A percentile compares a stretch with the other conserved stretches of the same genome.
These are phyloP conservation scores for Gopherus flavomarginatus DNA, from an alignment of 2,113 vertebrate species.

Conservation along the genomic window DNA sequence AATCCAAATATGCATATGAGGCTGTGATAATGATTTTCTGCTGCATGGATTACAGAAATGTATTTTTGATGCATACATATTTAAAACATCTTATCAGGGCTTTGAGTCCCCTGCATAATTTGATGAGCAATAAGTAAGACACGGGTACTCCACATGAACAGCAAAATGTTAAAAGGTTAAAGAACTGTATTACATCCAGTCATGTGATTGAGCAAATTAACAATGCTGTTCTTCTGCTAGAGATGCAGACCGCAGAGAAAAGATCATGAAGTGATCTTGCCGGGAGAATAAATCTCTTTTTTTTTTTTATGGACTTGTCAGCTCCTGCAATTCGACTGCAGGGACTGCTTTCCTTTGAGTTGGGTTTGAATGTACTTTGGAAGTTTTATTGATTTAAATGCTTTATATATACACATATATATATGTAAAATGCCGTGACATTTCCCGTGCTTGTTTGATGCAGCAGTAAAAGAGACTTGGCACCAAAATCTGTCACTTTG, in stretches of 20 bases:
- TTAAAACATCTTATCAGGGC: conserved; percentile 60
- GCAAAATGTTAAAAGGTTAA: conserved; percentile 71
- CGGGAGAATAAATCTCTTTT: neutral
- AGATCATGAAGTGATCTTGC: conserved; percentile 36
- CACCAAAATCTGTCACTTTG: conserved; percentile 61
- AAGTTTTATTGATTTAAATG: conserved; percentile 46
- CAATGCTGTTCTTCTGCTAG: conserved; percentile 42
- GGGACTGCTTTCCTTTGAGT: conserved; percentile 3
- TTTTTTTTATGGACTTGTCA: conserved; percentile 4
- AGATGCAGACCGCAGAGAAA: conserved; percentile 26
- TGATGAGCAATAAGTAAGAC: conserved; percentile 71
- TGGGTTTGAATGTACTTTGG: conserved; percentile 11
- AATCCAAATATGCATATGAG: conserved; percentile 70
- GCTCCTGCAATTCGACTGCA: conserved; percentile 1
- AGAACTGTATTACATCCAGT: conserved; percentile 59
- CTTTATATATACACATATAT: neutral
- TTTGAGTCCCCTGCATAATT: conserved; percentile 64
- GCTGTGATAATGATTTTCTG: conserved; percentile 64
- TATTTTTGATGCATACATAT: conserved; percentile 54
- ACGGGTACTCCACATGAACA: conserved; percentile 55
- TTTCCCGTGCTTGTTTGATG: conserved; percentile 60
- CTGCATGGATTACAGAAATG: conserved; percentile 59
- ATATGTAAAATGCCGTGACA: conserved; percentile 24
- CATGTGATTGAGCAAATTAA: conserved; percentile 72
- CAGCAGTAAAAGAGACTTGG: conserved; percentile 30